These are phyloP conservation scores for Microtus montanus DNA, from an alignment of 2,113 vertebrate genomes.

Conservation along the genomic window DNA sequence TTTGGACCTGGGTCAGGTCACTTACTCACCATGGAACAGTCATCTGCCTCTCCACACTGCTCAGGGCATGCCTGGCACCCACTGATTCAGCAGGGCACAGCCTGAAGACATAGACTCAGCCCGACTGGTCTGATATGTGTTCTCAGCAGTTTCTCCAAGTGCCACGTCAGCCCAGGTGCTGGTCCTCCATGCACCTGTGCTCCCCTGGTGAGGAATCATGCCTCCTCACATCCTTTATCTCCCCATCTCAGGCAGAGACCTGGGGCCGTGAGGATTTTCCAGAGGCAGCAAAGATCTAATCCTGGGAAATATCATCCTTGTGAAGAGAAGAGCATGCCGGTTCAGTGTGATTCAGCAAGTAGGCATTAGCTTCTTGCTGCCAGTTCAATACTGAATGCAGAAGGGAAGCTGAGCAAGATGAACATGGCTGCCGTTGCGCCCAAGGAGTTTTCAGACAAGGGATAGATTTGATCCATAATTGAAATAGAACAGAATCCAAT, in stretches of 20 bases:
- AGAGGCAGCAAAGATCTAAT: constrained; percentile 28
- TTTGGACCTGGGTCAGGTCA: background rate
- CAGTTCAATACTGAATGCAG: background rate
- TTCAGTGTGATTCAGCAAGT: background rate
- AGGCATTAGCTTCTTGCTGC: background rate
- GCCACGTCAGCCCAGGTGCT: constrained; percentile 37
- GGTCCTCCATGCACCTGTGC: background rate
- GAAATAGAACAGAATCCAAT: background rate
- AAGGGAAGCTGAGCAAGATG: background rate
- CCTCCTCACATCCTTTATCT: constrained; percentile 48
- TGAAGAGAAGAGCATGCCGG: background rate
- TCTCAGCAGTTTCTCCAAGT: constrained; percentile 66
- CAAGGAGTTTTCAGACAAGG: background rate
- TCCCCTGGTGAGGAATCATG: background rate
- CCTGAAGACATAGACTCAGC: constrained; percentile 13
- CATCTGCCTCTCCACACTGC: background rate
- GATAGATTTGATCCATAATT: background rate
- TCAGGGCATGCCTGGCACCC: background rate
- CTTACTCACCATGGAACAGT: background rate
- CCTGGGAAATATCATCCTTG: constrained; percentile 30
- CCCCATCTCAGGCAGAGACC: background rate
- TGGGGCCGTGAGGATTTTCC: constrained; percentile 21
- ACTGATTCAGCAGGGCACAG: constrained; percentile 16
- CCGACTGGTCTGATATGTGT: constrained; percentile 33
- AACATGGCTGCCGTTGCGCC: background rate